Evolutionary conservation across 2,888 invertebrate species (phyloP), one percentile per base, ranked within the genome.

Genomic region (Amiota minor): DNA sequence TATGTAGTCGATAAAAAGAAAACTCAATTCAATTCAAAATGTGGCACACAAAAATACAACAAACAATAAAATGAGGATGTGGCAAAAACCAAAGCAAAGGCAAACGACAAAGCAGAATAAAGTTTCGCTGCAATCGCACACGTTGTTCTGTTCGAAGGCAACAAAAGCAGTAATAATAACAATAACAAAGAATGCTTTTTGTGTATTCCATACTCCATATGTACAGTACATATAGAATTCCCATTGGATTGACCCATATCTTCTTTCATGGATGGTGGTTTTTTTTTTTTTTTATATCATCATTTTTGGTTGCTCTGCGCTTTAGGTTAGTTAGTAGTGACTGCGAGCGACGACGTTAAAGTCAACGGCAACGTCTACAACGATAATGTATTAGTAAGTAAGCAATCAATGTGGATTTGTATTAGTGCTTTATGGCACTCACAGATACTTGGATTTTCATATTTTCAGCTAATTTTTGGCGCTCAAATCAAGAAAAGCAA

Each of bases 241-340:
- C 88, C 88, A 87, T 77, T 88, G 87, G 89, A 89, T 86, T 89
- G 89, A 89, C 89, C 89, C 87, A 89, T 84, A 88, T 89, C 35
- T 35, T 35, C 35, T 35, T 35, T 35, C 35, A 35, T 35, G 35
- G 35, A 35, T 35, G 35, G 6, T 35, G 35, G 35, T 3, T 35
- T 35, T 35, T 23, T 23, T 23, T 23, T 23, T 3, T 23, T 23
- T 35, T 81, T 80, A 75, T 77, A 74, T 65, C 16, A 47, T 65
- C 47, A 16, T 46, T 65, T n/a, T 47, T 16, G 65, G 35, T 18
- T n/a, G 59, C 16, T 59, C 59, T 59, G 10, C 18, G 8, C 18
- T 53, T n/a, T 53, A n/a, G 1, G 12, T 53, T 53, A 53, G 59
- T 18, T 18, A 18, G 11, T 8, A 55, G 46, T 45, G 53, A 50